These are phyloP conservation scores for Tylochromis polylepis DNA, from an alignment of 2,113 vertebrate species.

Conservation along the genomic window DNA sequence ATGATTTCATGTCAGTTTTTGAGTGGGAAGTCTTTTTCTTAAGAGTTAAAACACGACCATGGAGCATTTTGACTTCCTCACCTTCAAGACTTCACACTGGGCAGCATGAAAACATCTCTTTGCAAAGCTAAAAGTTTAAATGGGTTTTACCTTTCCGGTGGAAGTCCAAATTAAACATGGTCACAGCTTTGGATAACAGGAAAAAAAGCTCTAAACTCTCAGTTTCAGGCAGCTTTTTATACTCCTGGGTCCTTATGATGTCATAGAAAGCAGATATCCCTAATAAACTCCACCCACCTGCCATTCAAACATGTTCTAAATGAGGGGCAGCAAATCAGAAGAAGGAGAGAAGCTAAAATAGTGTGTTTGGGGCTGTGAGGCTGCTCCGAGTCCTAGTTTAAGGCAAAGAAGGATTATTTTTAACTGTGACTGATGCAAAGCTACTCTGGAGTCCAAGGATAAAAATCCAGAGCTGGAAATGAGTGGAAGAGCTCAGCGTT, in stretches of 20 bases:
- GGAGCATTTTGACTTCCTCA: neutral
- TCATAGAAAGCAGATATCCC: neutral
- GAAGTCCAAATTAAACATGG: neutral
- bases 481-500: neutral
- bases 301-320: neutral
- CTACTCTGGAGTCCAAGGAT: neutral
- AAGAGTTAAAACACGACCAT: neutral
- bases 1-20: neutral
- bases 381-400: neutral
- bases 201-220: neutral
- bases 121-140: neutral
- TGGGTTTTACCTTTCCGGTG: neutral
- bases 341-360: neutral
- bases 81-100: neutral
- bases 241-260: neutral
- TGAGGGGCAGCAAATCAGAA: neutral
- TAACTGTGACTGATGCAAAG: neutral
- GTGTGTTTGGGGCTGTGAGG: neutral
- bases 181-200: neutral
- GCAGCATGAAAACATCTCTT: neutral
- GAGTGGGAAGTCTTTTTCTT: neutral
- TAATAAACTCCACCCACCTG: neutral
- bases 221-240: neutral
- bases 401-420: neutral
- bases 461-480: accelerated